phyloP scores from a whole-genome alignment of 1,140 invertebrate species.

The Manduca sexta region DNA sequence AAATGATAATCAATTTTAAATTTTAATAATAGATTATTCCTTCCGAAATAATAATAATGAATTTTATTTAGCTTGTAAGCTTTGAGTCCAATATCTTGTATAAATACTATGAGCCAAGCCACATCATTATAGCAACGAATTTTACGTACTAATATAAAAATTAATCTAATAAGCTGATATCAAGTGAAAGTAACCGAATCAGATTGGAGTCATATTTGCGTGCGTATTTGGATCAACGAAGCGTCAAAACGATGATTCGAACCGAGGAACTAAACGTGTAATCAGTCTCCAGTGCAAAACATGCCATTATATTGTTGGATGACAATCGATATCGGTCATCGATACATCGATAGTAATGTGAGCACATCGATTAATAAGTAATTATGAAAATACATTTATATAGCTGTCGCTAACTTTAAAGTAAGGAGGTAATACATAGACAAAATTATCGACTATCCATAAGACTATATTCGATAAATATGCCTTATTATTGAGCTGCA shows the following conservation, averaged over 20 bases:
- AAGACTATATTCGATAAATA: too few relatives aligned
- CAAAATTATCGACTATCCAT: neutral
- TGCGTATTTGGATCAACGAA: neutral
- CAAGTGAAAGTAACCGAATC: neutral
- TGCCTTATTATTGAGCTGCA: neutral
- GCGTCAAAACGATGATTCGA: neutral
- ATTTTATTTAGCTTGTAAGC: too few relatives aligned
- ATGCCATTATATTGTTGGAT: neutral
- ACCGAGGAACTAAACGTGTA: neutral
- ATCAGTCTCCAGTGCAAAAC: constrained; percentile 2
- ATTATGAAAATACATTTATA: neutral
- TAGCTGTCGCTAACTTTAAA: neutral
- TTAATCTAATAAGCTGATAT: neutral
- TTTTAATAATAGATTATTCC: too few relatives aligned
- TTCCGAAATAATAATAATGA: too few relatives aligned
- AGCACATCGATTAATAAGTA: too few relatives aligned
- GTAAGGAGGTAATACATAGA: too few relatives aligned
- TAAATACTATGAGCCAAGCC: too few relatives aligned
- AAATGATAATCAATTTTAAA: too few relatives aligned
- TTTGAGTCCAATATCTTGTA: too few relatives aligned
- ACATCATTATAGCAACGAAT: neutral
- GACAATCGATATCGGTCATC: too few relatives aligned
- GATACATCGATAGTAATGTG: too few relatives aligned
- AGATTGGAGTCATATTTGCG: neutral
- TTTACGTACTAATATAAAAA: neutral